Evolutionary conservation across 2,797 vertebrate species (phyloP).

Genomic region (Neostethus bicornis): DNA sequence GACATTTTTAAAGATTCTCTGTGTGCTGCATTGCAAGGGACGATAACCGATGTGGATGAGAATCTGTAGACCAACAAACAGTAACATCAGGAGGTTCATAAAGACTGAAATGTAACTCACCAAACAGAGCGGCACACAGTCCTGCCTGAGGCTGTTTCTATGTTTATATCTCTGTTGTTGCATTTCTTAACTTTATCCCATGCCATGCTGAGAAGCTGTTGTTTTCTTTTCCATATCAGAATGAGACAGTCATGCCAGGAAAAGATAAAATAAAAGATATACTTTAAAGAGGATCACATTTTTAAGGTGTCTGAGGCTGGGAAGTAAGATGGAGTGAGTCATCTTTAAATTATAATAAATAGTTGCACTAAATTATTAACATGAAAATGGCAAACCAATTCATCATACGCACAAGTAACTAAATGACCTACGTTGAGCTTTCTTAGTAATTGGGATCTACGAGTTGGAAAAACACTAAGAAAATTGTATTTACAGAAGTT

Average conservation of each 20-base stretch:
- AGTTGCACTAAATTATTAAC: neutral
- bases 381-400: neutral
- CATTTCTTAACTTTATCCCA: conserved; percentile 13
- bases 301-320: neutral
- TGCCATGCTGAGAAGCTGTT: conserved; percentile 1
- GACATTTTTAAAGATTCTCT: conserved; percentile 13
- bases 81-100: conserved; percentile 24
- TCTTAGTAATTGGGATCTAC: conserved; percentile 3
- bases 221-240: neutral
- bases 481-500: conserved; percentile 12
- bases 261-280: conserved; percentile 3
- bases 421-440: neutral
- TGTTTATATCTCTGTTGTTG: conserved; percentile 25
- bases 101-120: conserved; percentile 11
- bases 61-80: conserved; percentile 19
- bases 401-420: neutral
- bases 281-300: neutral
- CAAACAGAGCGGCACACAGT: conserved; percentile 1
- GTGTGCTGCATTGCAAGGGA: conserved; percentile 10
- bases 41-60: conserved; percentile 20
- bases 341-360: neutral
- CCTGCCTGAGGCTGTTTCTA: conserved; percentile 16
- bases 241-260: conserved; percentile 8
- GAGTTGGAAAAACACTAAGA: conserved; percentile 1
- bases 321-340: neutral